Base-by-base conservation (phyloP, 2,888 invertebrate species). In the Oxycera nigricornis region DNA sequence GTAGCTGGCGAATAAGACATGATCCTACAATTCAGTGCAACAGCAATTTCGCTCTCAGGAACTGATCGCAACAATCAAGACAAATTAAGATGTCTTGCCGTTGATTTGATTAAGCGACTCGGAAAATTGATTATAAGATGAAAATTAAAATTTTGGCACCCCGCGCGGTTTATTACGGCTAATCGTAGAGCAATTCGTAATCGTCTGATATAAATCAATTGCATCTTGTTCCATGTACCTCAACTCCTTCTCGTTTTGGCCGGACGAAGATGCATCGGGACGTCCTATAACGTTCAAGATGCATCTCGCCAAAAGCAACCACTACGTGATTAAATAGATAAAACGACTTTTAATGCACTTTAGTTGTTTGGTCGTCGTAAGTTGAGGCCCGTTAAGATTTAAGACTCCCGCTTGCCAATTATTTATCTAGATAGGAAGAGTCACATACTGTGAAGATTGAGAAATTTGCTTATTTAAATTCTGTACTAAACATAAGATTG, bases 281-380 rank as follows among this genome's bases (percentile, higher is more conserved):
- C 22, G 22, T 41, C 24, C 65, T 41, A 22, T 41, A n/a, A 6
- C 22, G 41, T n/a, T 65, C 65, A 61, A 61, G 61, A 31, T 61
- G 31, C 31, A 61, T 61, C 61, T 28, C 30, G 26, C 61, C 14
- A 17, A 31, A 31, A n/a, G n/a, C n/a, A 30, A 22, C 67, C 50
- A 50, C 67, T 46, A 46, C 26, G 46, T 46, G 67, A 68, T 68
- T 68, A 68, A 68, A 68, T 70, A 70, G 55, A 70, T 70, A 70
- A 70, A 31, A 70, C 70, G 70, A 70, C 70, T 70, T 70, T 70
- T 70, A 70, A 70, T 70, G 70, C 70, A 70, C 55, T 70, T 70
- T 70, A 70, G 70, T 70, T 70, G 70, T 70, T 55, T 70, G 31
- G 70, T 70, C 70, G 70, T 70, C 55, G 70, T 30, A 31, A 55